Evolutionary conservation across 2,113 vertebrate genomes (phyloP), one percentile per base, ranked within the genome.

Genomic region (Ia io): DNA sequence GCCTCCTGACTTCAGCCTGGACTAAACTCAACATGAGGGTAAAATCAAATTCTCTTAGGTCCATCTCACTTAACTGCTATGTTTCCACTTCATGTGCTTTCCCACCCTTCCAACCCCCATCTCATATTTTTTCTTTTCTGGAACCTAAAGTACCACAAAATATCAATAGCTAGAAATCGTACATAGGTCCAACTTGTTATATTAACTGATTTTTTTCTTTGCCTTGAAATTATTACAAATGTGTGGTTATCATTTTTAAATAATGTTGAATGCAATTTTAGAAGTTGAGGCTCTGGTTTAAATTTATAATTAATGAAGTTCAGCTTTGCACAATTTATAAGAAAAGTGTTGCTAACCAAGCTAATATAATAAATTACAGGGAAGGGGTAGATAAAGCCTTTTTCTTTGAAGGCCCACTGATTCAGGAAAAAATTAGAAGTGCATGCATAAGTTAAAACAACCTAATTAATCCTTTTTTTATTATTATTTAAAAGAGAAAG

Each of bases 251-350:
- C 3, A 9, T 91, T 94, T 90, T 89, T 28, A 80, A 79, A 40
- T 87, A 78, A 92, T 90, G 63, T 87, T 71, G 14, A 88, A 67
- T 87, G 51, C 56, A 83, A 61, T 78, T 92, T 94, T 90, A 47
- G 53, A 69, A 80, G 40, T 53, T 84, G 71, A 91, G 20, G 37
- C 14, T 83, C 28, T 76, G 30, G 49, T 44, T 94, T 79, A 87
- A n/a, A 20, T 83, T 73, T 87, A 3, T 78, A 83, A 61, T 90
- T 82, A 67, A 88, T 61, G 25, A 82, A 22, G n/a, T 80, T 79
- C 76, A 95, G 25, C 17, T 85, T 85, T 96, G 9, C 3, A 42
- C 6, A 87, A 0, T 96, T 79, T 91, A 28, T 85, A 69, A 84
- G n/a, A 70, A 53, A 93, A 80, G 17, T 90, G 73, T 63, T 80